phyloP scores from a whole-genome alignment of 2,113 vertebrate genomes.

The Crocuta crocuta region DNA sequence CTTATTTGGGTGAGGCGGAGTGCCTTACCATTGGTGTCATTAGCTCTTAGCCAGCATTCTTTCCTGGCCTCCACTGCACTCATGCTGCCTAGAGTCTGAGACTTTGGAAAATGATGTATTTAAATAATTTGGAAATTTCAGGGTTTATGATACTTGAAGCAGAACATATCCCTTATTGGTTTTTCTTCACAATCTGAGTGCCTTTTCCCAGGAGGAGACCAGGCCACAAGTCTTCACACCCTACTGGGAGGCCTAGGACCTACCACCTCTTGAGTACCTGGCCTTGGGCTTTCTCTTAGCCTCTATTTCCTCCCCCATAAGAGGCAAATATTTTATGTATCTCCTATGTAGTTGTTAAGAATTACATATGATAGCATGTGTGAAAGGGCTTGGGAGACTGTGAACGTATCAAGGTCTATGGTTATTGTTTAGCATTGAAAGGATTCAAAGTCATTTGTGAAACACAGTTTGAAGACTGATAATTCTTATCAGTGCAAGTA shows the following conservation, averaged over 20 bases:
- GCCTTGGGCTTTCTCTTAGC: not conserved
- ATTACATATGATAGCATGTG: not conserved
- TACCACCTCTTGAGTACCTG: not conserved
- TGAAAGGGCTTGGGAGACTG: slow-evolving; percentile 7
- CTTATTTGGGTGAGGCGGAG: not conserved
- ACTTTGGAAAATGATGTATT: not conserved
- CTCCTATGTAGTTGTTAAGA: not conserved
- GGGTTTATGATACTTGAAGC: not conserved
- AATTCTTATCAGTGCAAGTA: not conserved
- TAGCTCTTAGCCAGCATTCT: not conserved
- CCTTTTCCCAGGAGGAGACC: not conserved
- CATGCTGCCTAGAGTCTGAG: not conserved
- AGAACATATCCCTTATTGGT: not conserved
- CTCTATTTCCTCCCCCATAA: not conserved
- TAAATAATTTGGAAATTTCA: slow-evolving; percentile 2
- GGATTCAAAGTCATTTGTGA: slow-evolving; percentile 19
- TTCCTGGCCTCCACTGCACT: not conserved
- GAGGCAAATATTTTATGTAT: not conserved
- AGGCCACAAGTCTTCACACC: not conserved
- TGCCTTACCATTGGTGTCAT: not conserved
- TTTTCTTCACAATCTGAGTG: not conserved
- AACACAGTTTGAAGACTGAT: not conserved
- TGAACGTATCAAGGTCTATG: not conserved
- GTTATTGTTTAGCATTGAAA: slow-evolving; percentile 52
- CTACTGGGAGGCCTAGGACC: not conserved